Base-by-base conservation (phyloP, 2,113 vertebrate genomes). In the Coregonus clupeaformis region DNA sequence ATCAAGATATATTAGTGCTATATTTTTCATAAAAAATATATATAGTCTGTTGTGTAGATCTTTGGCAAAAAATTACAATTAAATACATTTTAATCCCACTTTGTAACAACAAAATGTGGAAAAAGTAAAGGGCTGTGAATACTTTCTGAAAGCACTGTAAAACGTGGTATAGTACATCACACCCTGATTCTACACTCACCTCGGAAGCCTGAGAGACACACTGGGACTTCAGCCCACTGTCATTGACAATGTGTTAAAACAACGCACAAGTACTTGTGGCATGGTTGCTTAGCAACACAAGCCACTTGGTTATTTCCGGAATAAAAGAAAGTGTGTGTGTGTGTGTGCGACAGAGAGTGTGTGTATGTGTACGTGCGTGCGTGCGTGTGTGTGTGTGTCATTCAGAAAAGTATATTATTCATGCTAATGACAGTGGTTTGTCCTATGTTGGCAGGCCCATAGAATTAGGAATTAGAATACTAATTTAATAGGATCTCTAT, bases 241-340 rank as follows among this genome's bases (percentile, higher is more conserved):
- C 82, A 88, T 80, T 89, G 75, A 81, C 79, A 81, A 73, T 67
- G 74, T 82, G 72, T 82, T 90, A 80, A 89, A 90, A 91, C 86
- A 89, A 87, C 78, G 72, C 81, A 42, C 36, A 86, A 84, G 81
- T 84, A 63, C 83, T 83, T 88, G 83, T 88, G 77, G 82, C 84
- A 75, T 49, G 78, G 90, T 92, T 92, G 87, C 92, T 84, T 90
- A 87, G 91, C 86, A 92, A 92, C 90, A 83, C 88, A 87, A 87
- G 85, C 82, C 85, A 85, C 84, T 87, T 84, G 83, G 85, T 85
- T 87, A 92, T 89, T 91, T 90, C 85, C 86, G 85, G 82, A 91
- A 88, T 90, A 89, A 89, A 88, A 86, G 55, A 68, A 77, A 77
- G 75, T 76, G 66, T 74, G 49, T 62, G 36, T 27, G 42, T 78